Conservation (phyloP, 2,888 invertebrate genomes). For the Microctonus aethiopoides region DNA sequence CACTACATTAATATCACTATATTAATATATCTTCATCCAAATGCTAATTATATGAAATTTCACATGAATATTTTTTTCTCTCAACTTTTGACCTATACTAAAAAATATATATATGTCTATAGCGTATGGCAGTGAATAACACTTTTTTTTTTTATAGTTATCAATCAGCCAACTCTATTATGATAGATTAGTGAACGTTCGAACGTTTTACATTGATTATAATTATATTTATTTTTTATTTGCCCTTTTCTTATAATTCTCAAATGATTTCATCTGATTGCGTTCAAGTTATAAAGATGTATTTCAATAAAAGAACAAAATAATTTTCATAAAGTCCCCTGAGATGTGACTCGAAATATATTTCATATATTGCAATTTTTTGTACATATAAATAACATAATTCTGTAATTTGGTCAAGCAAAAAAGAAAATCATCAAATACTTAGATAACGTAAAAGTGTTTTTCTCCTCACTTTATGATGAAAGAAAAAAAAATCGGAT, state of each 20-base stretch:
- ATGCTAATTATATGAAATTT: constrained; percentile 10
- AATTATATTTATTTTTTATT: constrained; percentile 9
- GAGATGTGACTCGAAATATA: constrained; percentile 2
- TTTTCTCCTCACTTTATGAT: too few species aligned
- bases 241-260: constrained; percentile 9
- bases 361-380: not conserved
- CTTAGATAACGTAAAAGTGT: not conserved
- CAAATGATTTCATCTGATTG: constrained; percentile 18
- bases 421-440: not conserved
- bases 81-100: constrained; percentile 50
- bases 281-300: constrained; percentile 1
- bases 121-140: constrained; percentile 64
- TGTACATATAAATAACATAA: not conserved
- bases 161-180: constrained; percentile 26
- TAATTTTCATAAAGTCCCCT: not conserved
- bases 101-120: constrained; percentile 53
- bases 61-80: constrained; percentile 16
- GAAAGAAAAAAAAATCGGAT: not conserved
- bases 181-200: constrained; percentile 23
- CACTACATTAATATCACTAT: not conserved
- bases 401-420: not conserved
- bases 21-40: not conserved
- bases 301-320: not conserved
- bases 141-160: constrained; percentile 50
- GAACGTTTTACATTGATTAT: not conserved